These are phyloP conservation scores for Thalassoma bifasciatum DNA, from an alignment of 2,113 vertebrate species.

Conservation along the genomic window DNA sequence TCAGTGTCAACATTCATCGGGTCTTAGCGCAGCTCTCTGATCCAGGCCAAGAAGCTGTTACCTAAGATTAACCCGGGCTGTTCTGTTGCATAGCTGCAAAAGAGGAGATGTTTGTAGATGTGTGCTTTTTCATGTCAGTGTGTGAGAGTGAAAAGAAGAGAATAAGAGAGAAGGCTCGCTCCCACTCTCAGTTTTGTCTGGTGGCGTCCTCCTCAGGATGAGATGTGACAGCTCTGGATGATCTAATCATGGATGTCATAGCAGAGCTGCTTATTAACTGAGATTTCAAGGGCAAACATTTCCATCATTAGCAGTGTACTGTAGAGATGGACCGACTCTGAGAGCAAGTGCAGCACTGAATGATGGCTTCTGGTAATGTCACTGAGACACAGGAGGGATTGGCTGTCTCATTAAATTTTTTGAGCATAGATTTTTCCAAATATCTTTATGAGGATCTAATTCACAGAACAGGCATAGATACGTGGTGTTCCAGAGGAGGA, in stretches of 20 bases:
- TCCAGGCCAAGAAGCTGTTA: constrained; percentile 68
- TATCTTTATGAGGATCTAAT: constrained; percentile 40
- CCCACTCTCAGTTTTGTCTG: constrained; percentile 69
- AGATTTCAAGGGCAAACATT: constrained; percentile 80
- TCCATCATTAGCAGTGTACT: constrained; percentile 63
- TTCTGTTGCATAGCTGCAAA: constrained; percentile 57
- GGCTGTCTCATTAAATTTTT: constrained; percentile 45
- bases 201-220: constrained; percentile 71
- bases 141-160: constrained; percentile 22
- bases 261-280: constrained; percentile 79
- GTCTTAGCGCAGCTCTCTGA: constrained; percentile 63
- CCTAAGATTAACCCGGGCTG: constrained; percentile 67
- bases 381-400: constrained; percentile 51
- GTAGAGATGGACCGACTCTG: constrained; percentile 41
- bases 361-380: constrained; percentile 67
- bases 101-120: constrained; percentile 27
- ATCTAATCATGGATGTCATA: constrained; percentile 76
- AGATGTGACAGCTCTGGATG: constrained; percentile 76
- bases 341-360: constrained; percentile 29
- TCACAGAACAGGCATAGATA: constrained; percentile 35
- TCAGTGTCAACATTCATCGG: constrained; percentile 69
- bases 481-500: constrained; percentile 21
- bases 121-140: neutral
- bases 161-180: constrained; percentile 41
- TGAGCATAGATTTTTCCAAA: constrained; percentile 26